Evolutionary conservation across 2,797 vertebrate genomes (phyloP).

Genomic region (Tympanoctomys barrerae): DNA sequence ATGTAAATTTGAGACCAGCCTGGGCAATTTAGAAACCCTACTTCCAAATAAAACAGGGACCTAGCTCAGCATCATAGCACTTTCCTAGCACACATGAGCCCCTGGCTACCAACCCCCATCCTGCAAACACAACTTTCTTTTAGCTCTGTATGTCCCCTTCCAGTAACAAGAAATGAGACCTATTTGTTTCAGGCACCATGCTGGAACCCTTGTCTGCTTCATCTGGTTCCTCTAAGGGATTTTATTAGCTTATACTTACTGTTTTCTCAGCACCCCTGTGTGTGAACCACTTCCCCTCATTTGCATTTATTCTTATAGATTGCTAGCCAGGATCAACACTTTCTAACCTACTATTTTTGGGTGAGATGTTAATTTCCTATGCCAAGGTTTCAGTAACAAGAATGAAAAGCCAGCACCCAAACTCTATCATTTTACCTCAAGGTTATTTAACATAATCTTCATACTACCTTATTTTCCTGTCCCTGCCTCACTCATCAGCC

Average conservation of each 20-base stretch:
- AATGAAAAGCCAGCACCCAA: neutral
- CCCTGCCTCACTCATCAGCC: neutral
- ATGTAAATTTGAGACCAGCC: neutral
- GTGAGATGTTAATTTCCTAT: neutral
- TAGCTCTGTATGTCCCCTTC: neutral
- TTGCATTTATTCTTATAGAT: slow-evolving; percentile 20
- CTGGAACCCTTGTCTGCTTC: neutral
- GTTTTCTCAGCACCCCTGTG: neutral
- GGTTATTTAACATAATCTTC: neutral
- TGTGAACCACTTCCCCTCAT: neutral
- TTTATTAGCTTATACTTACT: neutral
- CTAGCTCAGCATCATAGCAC: neutral
- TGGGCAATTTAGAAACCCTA: neutral
- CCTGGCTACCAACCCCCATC: neutral
- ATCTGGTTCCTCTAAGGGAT: neutral
- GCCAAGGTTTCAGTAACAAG: slow-evolving; percentile 35
- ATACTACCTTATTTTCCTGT: neutral
- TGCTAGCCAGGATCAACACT: neutral
- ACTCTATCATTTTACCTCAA: slow-evolving; percentile 11
- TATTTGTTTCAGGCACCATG: neutral
- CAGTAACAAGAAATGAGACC: neutral
- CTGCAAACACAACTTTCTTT: neutral
- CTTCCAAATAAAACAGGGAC: neutral
- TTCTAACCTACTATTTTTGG: slow-evolving; percentile 32
- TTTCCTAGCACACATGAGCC: neutral